These are phyloP conservation scores for Siderastrea siderea DNA, from an alignment of 92 coral and sea anemone species.

Conservation along the genomic window DNA sequence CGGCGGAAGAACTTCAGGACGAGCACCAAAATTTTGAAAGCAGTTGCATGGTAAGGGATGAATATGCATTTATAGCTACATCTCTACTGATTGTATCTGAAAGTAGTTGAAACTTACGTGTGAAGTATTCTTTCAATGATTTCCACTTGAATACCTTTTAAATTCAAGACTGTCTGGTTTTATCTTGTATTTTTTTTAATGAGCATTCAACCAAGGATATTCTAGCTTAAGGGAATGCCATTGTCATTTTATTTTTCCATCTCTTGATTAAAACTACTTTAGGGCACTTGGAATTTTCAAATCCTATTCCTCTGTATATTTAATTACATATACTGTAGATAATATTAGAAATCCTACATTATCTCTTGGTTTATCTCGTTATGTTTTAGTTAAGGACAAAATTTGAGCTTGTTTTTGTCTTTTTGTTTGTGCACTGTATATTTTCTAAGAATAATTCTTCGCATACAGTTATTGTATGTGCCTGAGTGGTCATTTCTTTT, in stretches of 20 bases:
- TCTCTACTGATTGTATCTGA: not conserved
- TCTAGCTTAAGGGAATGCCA: not conserved
- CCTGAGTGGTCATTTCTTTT: not conserved
- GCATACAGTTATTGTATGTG: no score
- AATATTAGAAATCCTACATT: conserved; percentile 5
- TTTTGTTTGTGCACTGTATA: not conserved
- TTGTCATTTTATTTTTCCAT: not conserved
- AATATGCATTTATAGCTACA: not conserved
- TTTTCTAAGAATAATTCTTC: not conserved
- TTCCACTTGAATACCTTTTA: not conserved
- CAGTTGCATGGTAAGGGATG: conserved; percentile 88
- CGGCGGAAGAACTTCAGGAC: conserved; percentile 92
- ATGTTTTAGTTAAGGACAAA: conserved; percentile 30
- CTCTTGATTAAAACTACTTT: not conserved
- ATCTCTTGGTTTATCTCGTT: conserved; percentile 17
- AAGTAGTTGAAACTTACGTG: conserved; percentile 10
- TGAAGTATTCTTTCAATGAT: not conserved
- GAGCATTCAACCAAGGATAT: not conserved
- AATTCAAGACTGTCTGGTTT: conserved; percentile 2
- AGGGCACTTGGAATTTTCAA: conserved; percentile 5
- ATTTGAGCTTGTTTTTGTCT: not conserved
- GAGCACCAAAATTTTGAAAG: conserved; percentile 94
- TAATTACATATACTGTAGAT: conserved; percentile 15
- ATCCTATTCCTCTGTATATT: conserved; percentile 12
- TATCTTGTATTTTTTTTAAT: not conserved